phyloP scores from a whole-genome alignment of 2,113 vertebrate species.

The Scolopax mira region DNA sequence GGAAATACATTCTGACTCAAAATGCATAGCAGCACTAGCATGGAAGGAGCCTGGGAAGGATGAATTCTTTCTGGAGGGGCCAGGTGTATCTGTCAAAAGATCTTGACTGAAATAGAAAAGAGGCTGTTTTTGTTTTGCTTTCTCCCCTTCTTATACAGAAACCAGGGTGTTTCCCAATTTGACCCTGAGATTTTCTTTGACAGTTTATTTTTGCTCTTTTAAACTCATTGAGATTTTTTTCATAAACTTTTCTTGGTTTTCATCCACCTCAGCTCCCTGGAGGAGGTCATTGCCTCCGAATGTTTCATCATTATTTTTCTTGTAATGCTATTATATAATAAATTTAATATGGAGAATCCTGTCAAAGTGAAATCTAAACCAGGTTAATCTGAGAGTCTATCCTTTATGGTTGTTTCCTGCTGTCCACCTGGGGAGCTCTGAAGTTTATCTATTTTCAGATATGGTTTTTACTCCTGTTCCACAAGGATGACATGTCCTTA shows the following conservation, averaged over 20 bases:
- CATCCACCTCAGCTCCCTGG: not conserved
- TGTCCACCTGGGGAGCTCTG: not conserved
- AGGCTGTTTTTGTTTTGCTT: not conserved
- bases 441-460: not conserved
- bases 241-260: not conserved
- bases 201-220: not conserved
- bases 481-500: not conserved
- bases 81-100: not conserved
- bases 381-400: not conserved
- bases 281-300: not conserved
- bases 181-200: not conserved
- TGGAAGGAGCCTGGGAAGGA: not conserved
- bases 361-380: not conserved
- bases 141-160: not conserved
- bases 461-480: not conserved
- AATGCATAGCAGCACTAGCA: not conserved
- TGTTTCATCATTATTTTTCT: not conserved
- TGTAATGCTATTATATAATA: accelerated
- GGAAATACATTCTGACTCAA: not conserved
- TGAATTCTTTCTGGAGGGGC: not conserved
- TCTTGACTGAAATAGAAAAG: not conserved
- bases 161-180: not conserved
- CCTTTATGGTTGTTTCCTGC: not conserved
- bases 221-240: not conserved
- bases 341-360: not conserved